Conservation (phyloP, 2,113 vertebrate species). For the Notothenia rossii region DNA sequence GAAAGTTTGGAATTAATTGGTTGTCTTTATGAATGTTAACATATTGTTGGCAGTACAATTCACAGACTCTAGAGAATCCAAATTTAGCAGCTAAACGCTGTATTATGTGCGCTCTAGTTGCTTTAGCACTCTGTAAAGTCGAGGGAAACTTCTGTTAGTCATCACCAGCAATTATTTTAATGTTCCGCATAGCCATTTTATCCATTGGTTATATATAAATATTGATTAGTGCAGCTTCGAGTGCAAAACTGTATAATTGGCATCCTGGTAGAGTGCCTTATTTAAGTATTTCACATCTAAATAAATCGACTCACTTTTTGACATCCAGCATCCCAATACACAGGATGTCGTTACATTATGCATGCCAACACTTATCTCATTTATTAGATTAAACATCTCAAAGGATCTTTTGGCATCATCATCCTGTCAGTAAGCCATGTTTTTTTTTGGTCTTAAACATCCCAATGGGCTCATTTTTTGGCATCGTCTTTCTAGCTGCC, state of each 20-base stretch:
- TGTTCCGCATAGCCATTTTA: background rate
- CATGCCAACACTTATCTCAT: slow-evolving; percentile 20
- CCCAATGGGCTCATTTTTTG: slow-evolving; percentile 9
- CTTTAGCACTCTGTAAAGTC: background rate
- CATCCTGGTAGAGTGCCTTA: background rate
- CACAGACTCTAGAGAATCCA: background rate
- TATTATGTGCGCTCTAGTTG: background rate
- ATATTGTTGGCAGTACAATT: background rate
- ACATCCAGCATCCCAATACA: background rate
- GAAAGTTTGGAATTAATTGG: background rate
- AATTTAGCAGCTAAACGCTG: background rate
- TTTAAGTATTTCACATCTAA: background rate
- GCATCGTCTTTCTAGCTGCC: slow-evolving; percentile 20
- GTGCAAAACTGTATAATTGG: background rate
- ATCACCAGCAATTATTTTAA: background rate
- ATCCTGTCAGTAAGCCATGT: slow-evolving; percentile 17
- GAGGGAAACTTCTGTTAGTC: background rate
- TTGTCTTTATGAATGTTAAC: slow-evolving; percentile 1
- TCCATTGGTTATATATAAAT: background rate
- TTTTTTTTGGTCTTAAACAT: slow-evolving; percentile 26
- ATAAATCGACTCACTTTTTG: background rate
- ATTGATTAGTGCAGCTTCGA: background rate
- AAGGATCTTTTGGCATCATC: slow-evolving; percentile 15
- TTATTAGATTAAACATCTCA: slow-evolving; percentile 36
- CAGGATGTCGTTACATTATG: background rate